phyloP scores from a whole-genome alignment of 2,113 vertebrate species.

The Apteryx mantelli region DNA sequence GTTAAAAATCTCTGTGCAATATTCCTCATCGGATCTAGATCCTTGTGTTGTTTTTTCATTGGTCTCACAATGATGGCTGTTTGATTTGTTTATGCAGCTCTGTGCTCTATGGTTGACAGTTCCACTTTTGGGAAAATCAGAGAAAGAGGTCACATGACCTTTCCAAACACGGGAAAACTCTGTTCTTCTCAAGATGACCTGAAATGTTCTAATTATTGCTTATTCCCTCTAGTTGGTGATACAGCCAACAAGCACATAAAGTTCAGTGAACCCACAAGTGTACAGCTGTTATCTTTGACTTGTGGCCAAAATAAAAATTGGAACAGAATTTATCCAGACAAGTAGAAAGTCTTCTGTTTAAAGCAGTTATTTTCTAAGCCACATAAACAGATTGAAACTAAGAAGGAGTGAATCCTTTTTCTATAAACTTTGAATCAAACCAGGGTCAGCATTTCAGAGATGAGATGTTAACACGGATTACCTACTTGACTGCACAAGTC shows the following conservation, averaged over 20 bases:
- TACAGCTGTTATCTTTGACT: constrained; percentile 96
- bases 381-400: constrained; percentile 78
- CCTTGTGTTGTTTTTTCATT: neutral
- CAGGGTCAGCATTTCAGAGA: constrained; percentile 63
- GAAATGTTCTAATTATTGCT: constrained; percentile 93
- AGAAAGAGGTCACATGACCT: constrained; percentile 73
- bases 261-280: constrained; percentile 90
- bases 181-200: constrained; percentile 87
- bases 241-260: constrained; percentile 85
- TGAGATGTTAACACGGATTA: constrained; percentile 72
- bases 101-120: constrained; percentile 33
- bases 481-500: constrained; percentile 34
- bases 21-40: neutral
- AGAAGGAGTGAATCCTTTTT: constrained; percentile 68
- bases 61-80: neutral
- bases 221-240: constrained; percentile 83
- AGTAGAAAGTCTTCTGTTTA: constrained; percentile 81
- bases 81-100: constrained; percentile 42
- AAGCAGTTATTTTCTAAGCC: constrained; percentile 75
- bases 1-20: neutral
- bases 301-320: constrained; percentile 90
- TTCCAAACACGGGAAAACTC: constrained; percentile 76
- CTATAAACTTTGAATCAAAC: constrained; percentile 67
- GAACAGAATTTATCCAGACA: constrained; percentile 80
- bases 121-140: constrained; percentile 66